Percentiles rank a stretch among this genome's conserved stretches.
These are phyloP conservation scores for Paralichthys olivaceus DNA, from an alignment of 2,113 vertebrate species.

Conservation along the genomic window DNA sequence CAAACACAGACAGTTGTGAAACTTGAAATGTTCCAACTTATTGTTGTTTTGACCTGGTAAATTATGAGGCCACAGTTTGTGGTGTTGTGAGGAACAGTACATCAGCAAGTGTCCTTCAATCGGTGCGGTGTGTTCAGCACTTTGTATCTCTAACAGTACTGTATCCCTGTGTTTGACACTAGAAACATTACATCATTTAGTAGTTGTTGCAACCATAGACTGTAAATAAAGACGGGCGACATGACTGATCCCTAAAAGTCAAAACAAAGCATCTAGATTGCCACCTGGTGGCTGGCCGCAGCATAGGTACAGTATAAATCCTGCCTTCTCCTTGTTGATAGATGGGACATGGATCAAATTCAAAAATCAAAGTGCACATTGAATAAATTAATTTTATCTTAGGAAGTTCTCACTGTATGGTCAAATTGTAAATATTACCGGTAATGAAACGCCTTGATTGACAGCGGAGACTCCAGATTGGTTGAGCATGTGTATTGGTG, in stretches of 20 bases:
- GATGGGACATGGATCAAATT: too few relatives aligned
- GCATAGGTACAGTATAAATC: too few relatives aligned
- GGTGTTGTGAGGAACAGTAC: neutral
- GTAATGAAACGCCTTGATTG: too few relatives aligned
- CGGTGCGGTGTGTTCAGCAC: conserved; percentile 8
- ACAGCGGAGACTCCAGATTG: too few relatives aligned
- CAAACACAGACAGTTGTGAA: conserved; percentile 9
- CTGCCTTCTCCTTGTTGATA: too few relatives aligned
- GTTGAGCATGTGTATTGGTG: too few relatives aligned
- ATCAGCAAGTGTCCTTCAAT: conserved; percentile 22
- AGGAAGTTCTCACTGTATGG: too few relatives aligned
- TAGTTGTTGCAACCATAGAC: neutral
- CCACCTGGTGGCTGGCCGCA: neutral
- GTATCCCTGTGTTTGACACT: conserved; percentile 4
- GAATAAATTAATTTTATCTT: too few relatives aligned
- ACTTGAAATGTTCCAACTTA: conserved; percentile 23
- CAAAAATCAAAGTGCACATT: too few relatives aligned
- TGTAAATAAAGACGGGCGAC: too few relatives aligned
- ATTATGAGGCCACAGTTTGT: conserved; percentile 6
- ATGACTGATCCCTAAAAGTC: neutral
- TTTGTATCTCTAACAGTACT: conserved; percentile 11
- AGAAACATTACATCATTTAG: conserved; percentile 7
- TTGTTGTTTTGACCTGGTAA: neutral
- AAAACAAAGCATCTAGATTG: too few relatives aligned
- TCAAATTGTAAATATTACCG: too few relatives aligned